phyloP scores from a whole-genome alignment of 2,888 invertebrate genomes.

The Anagyrus pseudococci region DNA sequence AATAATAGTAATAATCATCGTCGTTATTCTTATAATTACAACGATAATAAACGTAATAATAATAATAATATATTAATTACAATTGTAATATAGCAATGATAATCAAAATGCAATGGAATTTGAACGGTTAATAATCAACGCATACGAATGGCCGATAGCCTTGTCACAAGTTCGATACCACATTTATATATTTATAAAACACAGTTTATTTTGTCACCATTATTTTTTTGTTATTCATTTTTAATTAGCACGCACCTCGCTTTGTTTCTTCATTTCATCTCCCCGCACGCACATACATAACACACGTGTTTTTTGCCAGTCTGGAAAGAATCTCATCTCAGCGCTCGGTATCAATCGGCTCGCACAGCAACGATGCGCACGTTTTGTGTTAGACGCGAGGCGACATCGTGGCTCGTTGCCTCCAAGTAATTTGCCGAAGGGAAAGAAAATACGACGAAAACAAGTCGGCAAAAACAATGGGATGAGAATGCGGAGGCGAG shows the following conservation, averaged over 20 bases:
- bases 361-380: too few species aligned
- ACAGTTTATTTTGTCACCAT: background rate
- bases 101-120: slow-evolving; percentile 31
- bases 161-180: background rate
- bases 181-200: slow-evolving; percentile 21
- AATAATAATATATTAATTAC: slow-evolving; percentile 15
- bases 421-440: too few species aligned
- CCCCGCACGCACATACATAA: too few species aligned
- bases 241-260: background rate
- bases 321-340: too few species aligned
- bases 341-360: too few species aligned
- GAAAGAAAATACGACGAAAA: background rate
- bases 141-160: slow-evolving; percentile 39
- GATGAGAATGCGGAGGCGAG: too few species aligned
- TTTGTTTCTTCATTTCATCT: background rate
- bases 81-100: slow-evolving; percentile 31
- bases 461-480: too few species aligned
- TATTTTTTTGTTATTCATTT: slow-evolving; percentile 5
- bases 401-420: too few species aligned
- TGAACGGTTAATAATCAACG: slow-evolving; percentile 43
- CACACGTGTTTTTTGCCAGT: too few species aligned
- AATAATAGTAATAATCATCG: slow-evolving; percentile 50
- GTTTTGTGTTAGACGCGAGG: too few species aligned
- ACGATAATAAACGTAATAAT: slow-evolving; percentile 31
- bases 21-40: slow-evolving; percentile 28